A percentile compares a stretch with the other conserved stretches of the same genome.
Evolutionary conservation across 2,113 vertebrate species (phyloP).

Genomic region (Zootoca vivipara): DNA sequence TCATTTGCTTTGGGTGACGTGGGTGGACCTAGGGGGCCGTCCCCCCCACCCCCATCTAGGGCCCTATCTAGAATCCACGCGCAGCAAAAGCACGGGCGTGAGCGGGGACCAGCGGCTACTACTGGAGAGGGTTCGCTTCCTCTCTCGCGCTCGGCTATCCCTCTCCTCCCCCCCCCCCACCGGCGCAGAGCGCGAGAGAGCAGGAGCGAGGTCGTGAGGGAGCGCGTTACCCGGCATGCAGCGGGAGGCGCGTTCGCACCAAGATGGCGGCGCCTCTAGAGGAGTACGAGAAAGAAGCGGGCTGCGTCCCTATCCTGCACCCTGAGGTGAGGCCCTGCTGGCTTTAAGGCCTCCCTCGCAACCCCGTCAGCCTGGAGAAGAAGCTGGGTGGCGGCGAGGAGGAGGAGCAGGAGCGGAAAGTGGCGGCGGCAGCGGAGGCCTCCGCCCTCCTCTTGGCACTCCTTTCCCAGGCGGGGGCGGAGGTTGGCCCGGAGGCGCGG

Average conservation of each 20-base stretch:
- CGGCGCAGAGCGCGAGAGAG: slow-evolving; percentile 14
- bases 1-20: background rate
- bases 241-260: slow-evolving; percentile 84
- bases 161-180: background rate
- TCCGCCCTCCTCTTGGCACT: background rate
- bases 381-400: background rate
- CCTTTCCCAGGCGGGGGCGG: slow-evolving; percentile 6
- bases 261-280: slow-evolving; percentile 97
- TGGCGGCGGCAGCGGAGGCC: background rate
- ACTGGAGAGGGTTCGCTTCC: too few relatives aligned
- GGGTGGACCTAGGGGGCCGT: background rate
- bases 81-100: too few relatives aligned
- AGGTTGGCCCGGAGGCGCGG: slow-evolving; percentile 8
- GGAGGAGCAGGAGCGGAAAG: background rate
- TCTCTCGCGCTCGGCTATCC: too few relatives aligned
- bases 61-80: background rate
- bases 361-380: background rate
- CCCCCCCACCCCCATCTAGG: background rate
- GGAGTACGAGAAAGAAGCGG: slow-evolving; percentile 93
- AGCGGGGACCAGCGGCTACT: too few relatives aligned
- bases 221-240: slow-evolving; percentile 87
- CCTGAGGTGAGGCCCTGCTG: slow-evolving; percentile 84
- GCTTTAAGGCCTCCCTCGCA: background rate
- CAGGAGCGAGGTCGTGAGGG: slow-evolving; percentile 16
- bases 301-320: slow-evolving; percentile 94